Percentiles rank a stretch among this genome's conserved stretches.
These are phyloP conservation scores for Andricus curvator DNA, from an alignment of 2,888 invertebrate species.

Conservation along the genomic window DNA sequence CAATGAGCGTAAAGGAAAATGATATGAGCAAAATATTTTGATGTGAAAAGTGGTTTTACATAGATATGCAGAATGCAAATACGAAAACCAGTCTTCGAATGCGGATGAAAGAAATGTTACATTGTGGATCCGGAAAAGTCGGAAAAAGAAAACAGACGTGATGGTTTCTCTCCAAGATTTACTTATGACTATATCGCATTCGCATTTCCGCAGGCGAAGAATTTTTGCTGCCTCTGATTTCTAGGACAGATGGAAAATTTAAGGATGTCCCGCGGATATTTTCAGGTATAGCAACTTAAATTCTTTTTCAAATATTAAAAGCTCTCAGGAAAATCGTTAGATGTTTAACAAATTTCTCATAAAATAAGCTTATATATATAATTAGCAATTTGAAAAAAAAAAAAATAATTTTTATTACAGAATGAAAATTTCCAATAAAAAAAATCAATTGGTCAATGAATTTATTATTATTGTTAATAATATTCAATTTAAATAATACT, in stretches of 20 bases:
- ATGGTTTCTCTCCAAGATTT: neutral
- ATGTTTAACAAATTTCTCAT: too few species aligned
- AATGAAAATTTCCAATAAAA: too few species aligned
- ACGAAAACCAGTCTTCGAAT: neutral
- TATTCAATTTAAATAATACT: too few species aligned
- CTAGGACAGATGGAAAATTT: neutral
- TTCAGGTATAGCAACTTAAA: neutral
- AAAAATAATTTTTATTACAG: too few species aligned
- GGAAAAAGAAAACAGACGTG: conserved; percentile 2
- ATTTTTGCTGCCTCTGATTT: neutral
- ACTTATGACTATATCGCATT: neutral
- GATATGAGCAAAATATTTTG: neutral
- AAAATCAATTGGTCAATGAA: too few species aligned
- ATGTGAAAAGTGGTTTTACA: neutral
- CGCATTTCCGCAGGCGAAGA: neutral
- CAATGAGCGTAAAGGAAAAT: neutral
- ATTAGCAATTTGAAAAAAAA: too few species aligned
- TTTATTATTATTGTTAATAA: too few species aligned
- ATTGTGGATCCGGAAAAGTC: neutral
- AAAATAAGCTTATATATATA: too few species aligned
- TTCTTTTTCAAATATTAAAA: neutral
- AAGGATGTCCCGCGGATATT: neutral
- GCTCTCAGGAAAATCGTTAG: too few species aligned
- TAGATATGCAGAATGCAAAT: conserved; percentile 21
- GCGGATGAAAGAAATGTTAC: neutral